A percentile compares a stretch with the other conserved stretches of the same genome.
phyloP scores from a whole-genome alignment of 2,797 vertebrate genomes.

The Sciurus vulgaris region DNA sequence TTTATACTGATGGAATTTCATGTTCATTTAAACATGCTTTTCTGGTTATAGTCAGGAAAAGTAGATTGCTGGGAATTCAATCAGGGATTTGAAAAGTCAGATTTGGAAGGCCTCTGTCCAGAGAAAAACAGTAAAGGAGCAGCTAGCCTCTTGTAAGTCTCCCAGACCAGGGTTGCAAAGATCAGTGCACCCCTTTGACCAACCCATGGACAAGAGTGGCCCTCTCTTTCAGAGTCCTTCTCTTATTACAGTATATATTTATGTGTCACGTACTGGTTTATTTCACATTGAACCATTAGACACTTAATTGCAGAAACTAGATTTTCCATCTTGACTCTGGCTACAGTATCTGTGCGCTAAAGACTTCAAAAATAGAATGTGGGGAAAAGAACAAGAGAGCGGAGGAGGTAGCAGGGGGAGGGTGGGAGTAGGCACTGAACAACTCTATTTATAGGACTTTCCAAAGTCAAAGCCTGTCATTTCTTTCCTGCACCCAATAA shows the following conservation, averaged over 20 bases:
- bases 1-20: constrained; percentile 81
- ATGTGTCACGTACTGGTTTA: background rate
- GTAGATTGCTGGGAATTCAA: constrained; percentile 80
- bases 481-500: background rate
- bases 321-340: constrained; percentile 34
- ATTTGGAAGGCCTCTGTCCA: constrained; percentile 59
- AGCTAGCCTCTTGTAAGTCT: constrained; percentile 31
- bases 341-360: background rate
- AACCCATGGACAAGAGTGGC: background rate
- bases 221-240: background rate
- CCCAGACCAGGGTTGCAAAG: background rate
- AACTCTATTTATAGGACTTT: background rate
- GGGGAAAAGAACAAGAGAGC: background rate
- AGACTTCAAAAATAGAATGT: constrained; percentile 49
- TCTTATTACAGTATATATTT: background rate
- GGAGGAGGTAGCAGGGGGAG: background rate
- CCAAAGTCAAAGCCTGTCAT: constrained; percentile 6
- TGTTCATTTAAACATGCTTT: constrained; percentile 83
- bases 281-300: constrained; percentile 47
- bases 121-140: constrained; percentile 53
- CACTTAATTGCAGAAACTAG: background rate
- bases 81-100: constrained; percentile 70
- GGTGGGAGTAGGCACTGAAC: background rate
- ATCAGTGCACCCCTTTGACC: background rate
- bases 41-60: constrained; percentile 80